phyloP scores from a whole-genome alignment of 2,888 invertebrate genomes.

The Lasioglossum vierecki region DNA sequence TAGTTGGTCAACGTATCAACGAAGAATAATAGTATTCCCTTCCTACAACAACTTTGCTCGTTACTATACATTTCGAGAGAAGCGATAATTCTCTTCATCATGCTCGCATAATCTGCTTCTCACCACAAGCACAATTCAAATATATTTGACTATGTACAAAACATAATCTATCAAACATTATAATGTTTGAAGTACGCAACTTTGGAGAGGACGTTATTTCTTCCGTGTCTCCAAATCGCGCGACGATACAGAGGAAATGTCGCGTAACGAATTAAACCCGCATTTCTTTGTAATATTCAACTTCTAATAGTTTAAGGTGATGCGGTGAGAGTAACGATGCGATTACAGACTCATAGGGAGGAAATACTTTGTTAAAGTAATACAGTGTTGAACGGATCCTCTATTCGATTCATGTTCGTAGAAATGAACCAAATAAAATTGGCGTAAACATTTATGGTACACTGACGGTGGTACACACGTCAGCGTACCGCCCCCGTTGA shows the following conservation, averaged over 20 bases:
- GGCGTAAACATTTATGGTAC: slow-evolving; percentile 14
- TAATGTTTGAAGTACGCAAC: not conserved
- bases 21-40: not conserved
- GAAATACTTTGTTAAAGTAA: not conserved
- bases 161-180: not conserved
- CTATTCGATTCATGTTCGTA: not conserved
- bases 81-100: not conserved
- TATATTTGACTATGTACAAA: slow-evolving; percentile 1
- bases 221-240: not conserved
- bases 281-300: not conserved
- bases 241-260: not conserved
- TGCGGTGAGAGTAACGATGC: not conserved
- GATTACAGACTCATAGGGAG: not conserved
- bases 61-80: slow-evolving; percentile 5
- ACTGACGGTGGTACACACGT: not conserved
- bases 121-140: not conserved
- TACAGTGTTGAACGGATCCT: not conserved
- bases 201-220: not conserved
- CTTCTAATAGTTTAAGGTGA: not conserved
- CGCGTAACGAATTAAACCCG: not conserved
- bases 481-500: not conserved
- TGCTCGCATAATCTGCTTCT: not conserved
- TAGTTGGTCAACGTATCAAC: not conserved
- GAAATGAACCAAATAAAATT: not conserved
- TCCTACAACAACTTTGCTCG: not conserved